These are phyloP conservation scores for Ormyrus labotus DNA, from an alignment of 2,888 invertebrate genomes.

Conservation along the genomic window DNA sequence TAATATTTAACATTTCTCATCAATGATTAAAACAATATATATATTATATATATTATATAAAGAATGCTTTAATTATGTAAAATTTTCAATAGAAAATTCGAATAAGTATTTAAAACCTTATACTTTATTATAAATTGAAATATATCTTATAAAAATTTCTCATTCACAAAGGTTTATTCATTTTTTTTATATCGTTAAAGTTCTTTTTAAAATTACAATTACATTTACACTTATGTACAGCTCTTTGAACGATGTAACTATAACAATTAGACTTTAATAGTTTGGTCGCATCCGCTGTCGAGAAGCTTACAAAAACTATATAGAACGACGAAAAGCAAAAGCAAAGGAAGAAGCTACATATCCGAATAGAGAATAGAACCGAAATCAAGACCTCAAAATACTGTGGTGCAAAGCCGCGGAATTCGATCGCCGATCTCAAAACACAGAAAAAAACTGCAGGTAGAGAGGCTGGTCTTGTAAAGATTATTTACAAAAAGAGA, in stretches of 20 bases:
- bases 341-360: too few relatives aligned
- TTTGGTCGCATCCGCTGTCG: conserved; percentile 3
- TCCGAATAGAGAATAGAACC: background rate
- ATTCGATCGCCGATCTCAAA: background rate
- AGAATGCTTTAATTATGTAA: conserved; percentile 30
- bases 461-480: background rate
- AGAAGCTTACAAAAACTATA: background rate
- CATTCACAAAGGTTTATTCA: conserved; percentile 53
- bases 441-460: background rate
- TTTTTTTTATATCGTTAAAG: conserved; percentile 35
- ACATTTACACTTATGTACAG: conserved; percentile 53
- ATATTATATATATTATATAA: conserved; percentile 28
- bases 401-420: background rate
- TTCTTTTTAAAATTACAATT: conserved; percentile 40
- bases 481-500: conserved; percentile 19
- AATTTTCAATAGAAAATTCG: conserved; percentile 43
- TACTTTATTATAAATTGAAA: conserved; percentile 38
- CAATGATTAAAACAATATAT: background rate
- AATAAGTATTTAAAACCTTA: conserved; percentile 44
- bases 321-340: too few relatives aligned
- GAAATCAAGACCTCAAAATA: conserved; percentile 49
- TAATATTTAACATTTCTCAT: conserved; percentile 48
- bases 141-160: conserved; percentile 49
- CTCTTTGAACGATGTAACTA: conserved; percentile 13
- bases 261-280: conserved; percentile 39